Conservation (phyloP, 2,888 invertebrate species). For the Disparrhopalites patrizii region DNA sequence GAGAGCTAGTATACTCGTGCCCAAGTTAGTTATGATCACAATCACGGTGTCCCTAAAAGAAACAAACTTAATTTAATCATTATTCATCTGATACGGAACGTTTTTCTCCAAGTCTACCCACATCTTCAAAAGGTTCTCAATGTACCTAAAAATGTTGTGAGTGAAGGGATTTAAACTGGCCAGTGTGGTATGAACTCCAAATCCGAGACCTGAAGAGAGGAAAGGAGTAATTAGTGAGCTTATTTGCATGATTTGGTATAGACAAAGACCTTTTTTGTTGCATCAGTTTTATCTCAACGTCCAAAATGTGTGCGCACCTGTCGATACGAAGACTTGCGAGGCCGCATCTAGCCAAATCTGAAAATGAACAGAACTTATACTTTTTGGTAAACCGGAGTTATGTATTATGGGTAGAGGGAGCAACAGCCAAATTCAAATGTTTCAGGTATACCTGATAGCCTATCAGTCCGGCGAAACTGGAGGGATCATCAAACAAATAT, state of each 20-base stretch:
- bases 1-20: neutral
- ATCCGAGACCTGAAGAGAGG: slow-evolving; percentile 14
- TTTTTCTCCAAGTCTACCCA: too few species aligned
- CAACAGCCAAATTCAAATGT: neutral
- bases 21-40: neutral
- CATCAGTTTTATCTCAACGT: too few species aligned
- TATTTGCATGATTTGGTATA: neutral
- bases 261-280: too few species aligned
- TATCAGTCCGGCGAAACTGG: neutral
- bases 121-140: too few species aligned
- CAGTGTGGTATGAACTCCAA: slow-evolving; percentile 16
- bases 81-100: too few species aligned
- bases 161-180: slow-evolving; percentile 22
- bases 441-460: neutral
- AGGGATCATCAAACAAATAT: neutral
- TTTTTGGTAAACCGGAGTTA: neutral
- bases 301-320: neutral
- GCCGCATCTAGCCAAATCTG: slow-evolving; percentile 22
- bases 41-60: slow-evolving; percentile 8
- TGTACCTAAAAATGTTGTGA: slow-evolving; percentile 24
- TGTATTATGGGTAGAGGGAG: neutral
- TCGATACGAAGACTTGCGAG: slow-evolving; percentile 4
- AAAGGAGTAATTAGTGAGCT: neutral
- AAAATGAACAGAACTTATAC: neutral
- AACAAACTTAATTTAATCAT: neutral